Evolutionary conservation across 2,113 vertebrate species (phyloP).

Genomic region (Pao palembangensis): DNA sequence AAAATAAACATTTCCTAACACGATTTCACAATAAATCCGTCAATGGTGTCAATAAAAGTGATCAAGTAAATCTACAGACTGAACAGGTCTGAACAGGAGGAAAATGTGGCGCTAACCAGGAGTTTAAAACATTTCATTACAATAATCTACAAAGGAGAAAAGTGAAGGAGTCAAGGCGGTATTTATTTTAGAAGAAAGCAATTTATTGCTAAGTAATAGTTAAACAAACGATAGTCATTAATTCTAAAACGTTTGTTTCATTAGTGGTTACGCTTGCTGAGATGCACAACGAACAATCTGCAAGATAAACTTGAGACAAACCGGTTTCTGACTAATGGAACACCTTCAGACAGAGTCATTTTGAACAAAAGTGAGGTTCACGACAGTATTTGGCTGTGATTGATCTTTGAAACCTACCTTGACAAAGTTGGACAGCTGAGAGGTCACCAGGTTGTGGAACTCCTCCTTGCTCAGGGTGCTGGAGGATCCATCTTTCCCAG

Average conservation of each 20-base stretch:
- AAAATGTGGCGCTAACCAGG: not conserved
- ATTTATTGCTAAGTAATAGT: too few relatives aligned
- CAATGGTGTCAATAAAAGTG: too few relatives aligned
- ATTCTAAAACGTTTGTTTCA: too few relatives aligned
- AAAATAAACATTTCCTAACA: not conserved
- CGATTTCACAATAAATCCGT: too few relatives aligned
- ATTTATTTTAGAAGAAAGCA: too few relatives aligned
- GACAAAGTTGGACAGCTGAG: conserved; percentile 68
- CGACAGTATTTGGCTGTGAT: not conserved
- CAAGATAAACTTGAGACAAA: too few relatives aligned
- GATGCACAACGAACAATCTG: too few relatives aligned
- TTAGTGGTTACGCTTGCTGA: too few relatives aligned
- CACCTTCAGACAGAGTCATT: not conserved
- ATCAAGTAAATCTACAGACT: too few relatives aligned
- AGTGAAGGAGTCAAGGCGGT: too few relatives aligned
- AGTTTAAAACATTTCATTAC: not conserved
- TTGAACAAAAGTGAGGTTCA: not conserved
- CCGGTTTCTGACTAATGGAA: not conserved
- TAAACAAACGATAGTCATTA: too few relatives aligned
- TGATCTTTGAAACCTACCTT: conserved; percentile 50
- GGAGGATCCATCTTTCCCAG: conserved; percentile 66
- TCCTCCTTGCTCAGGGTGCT: conserved; percentile 75
- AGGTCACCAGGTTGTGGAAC: conserved; percentile 65
- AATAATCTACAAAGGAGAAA: not conserved
- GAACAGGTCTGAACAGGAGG: not conserved